A percentile compares a stretch with the other conserved stretches of the same genome.
Conservation (phyloP, 2,113 vertebrate species). For the Nibea albiflora region DNA sequence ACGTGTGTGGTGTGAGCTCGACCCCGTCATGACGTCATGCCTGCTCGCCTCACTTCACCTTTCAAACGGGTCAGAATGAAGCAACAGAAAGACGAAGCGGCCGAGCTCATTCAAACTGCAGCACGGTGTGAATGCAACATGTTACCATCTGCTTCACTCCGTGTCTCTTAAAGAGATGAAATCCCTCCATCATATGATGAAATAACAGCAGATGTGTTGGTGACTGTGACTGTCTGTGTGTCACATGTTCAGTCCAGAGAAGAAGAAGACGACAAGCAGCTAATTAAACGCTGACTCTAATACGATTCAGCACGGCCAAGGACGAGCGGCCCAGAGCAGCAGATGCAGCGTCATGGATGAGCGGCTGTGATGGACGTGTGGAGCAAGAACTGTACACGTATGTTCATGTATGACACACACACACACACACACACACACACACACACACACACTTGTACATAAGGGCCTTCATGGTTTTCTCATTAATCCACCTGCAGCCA, state of each 20-base stretch:
- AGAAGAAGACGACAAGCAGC: conserved; percentile 1
- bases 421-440: too few species aligned
- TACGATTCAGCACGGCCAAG: conserved; percentile 13
- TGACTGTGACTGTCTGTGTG: not conserved
- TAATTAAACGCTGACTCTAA: conserved; percentile 34
- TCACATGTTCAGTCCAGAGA: conserved; percentile 12
- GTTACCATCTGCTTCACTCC: not conserved
- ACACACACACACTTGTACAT: conserved; percentile 2
- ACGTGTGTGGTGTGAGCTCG: too few species aligned
- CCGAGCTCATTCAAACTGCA: too few species aligned
- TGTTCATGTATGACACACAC: conserved; percentile 45
- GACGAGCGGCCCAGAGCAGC: conserved; percentile 33
- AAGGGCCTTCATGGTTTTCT: not conserved
- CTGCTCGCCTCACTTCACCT: too few species aligned
- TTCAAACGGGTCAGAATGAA: too few species aligned
- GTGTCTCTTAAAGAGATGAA: conserved; percentile 1
- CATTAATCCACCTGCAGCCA: conserved; percentile 34
- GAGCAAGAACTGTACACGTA: conserved; percentile 37
- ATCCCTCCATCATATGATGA: not conserved
- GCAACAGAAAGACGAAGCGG: too few species aligned
- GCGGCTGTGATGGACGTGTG: conserved; percentile 48
- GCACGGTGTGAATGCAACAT: too few species aligned
- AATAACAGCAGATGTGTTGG: not conserved
- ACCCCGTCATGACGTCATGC: too few species aligned
- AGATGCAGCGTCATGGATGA: conserved; percentile 56